Conservation (phyloP, 2,113 vertebrate species). For the Elanoides forficatus region DNA sequence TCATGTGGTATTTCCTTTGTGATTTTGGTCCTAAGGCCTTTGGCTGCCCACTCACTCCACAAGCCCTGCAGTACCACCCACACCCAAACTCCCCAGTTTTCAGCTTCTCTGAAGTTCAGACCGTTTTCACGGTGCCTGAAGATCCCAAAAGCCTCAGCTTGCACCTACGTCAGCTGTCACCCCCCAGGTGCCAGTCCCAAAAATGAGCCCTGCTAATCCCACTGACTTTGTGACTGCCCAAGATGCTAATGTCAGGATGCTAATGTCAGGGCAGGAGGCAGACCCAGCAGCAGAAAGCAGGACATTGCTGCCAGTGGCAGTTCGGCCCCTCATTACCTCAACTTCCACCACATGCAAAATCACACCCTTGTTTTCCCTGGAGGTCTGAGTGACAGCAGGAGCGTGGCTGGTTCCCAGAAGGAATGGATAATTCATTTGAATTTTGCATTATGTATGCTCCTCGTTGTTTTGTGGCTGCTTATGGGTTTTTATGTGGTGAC, state of each 20-base stretch:
- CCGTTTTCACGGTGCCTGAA: background rate
- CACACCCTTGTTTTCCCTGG: fast-evolving
- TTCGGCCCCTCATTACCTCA: fast-evolving
- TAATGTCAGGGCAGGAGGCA: fast-evolving
- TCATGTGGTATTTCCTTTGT: background rate
- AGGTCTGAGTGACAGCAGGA: background rate
- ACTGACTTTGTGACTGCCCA: background rate
- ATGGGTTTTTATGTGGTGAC: background rate
- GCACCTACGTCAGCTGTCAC: background rate
- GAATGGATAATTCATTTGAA: background rate
- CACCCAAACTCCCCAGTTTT: background rate
- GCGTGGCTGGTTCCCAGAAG: background rate
- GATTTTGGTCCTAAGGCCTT: background rate
- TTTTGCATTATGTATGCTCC: background rate
- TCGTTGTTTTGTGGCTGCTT: background rate
- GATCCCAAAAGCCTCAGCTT: background rate
- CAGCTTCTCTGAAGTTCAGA: background rate
- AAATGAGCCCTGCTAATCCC: background rate
- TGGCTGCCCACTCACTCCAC: background rate
- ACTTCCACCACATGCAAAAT: fast-evolving
- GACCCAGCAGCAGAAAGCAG: background rate
- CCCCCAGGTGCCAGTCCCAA: background rate
- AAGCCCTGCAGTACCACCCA: background rate
- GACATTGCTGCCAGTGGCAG: background rate
- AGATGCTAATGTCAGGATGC: background rate